These are phyloP conservation scores for Cabera pusaria DNA, from an alignment of 2,888 invertebrate genomes.

Conservation along the genomic window DNA sequence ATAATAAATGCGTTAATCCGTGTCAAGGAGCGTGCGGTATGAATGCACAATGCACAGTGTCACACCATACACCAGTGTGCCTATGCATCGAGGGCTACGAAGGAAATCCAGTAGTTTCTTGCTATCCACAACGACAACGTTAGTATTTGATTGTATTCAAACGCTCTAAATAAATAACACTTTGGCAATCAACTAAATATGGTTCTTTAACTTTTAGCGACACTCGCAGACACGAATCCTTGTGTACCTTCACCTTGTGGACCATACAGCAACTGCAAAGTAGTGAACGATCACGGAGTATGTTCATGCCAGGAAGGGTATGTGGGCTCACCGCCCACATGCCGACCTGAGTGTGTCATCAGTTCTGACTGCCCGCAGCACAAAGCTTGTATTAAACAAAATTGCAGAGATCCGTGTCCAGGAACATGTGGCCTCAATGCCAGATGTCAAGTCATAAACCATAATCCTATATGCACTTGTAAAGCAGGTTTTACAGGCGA, in stretches of 20 bases:
- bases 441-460: slow-evolving; percentile 88
- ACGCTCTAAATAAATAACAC: not conserved
- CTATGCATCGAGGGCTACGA: slow-evolving; percentile 90
- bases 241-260: slow-evolving; percentile 91
- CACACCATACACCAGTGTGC: slow-evolving; percentile 93
- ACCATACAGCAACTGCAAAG: slow-evolving; percentile 89
- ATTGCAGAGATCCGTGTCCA: slow-evolving; percentile 90
- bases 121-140: slow-evolving; percentile 73
- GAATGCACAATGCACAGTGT: slow-evolving; percentile 90
- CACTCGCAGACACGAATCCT: slow-evolving; percentile 81
- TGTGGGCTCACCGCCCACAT: slow-evolving; percentile 89
- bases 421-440: slow-evolving; percentile 90
- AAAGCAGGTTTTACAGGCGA: slow-evolving; percentile 89
- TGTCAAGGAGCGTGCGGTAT: slow-evolving; percentile 92
- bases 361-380: slow-evolving; percentile 90
- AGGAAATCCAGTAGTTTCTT: slow-evolving; percentile 88
- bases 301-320: slow-evolving; percentile 91
- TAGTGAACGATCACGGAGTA: slow-evolving; percentile 88
- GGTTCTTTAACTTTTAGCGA: slow-evolving; percentile 62
- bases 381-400: slow-evolving; percentile 87
- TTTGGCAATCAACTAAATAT: slow-evolving; percentile 14
- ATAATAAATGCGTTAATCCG: slow-evolving; percentile 93
- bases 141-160: slow-evolving; percentile 47
- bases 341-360: slow-evolving; percentile 90
- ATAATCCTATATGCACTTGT: slow-evolving; percentile 92